Evolutionary conservation across 2,888 invertebrate species (phyloP), one percentile per base, ranked within the genome.

Genomic region (Pheosia tremula): DNA sequence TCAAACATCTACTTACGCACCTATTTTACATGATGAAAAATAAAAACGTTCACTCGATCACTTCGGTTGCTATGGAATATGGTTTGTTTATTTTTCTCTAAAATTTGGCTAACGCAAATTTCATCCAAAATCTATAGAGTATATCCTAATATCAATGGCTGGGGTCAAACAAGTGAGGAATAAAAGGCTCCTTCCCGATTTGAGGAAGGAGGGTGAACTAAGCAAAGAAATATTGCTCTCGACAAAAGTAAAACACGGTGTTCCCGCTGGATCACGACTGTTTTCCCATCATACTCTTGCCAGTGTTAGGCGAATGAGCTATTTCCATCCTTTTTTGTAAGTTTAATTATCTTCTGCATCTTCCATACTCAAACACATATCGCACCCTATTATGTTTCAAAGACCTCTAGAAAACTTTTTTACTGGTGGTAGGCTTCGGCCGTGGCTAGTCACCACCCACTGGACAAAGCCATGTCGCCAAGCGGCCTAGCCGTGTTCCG

Each of bases 271-370:
- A 57, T 92, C 94, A 38, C 87, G 95, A 56, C 89, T 95, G 39
- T 95, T 94, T 74, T 94, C 95, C 39, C 95, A 95, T 81, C 95
- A 95, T 67, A 95, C 95, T 8, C 81, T 95, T 67, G 94, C 94
- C 63, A 95, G 95, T 77, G 90, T 94, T 60, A 90, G 95, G 65
- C 93, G 86, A 78, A 68, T 91, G 61, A 85, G 85, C 61, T 94
- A 89, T 74, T 94, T 82, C 64, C 90, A 89, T 62, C 91, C 93
- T n/a, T 86, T 87, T 59, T 82, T 79, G 93, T 94, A 81, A 89
- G 92, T 87, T 60, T 47, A 47, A n/a, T 8, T 0, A 43, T 9
- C 9, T 43, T 39, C 5, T 6, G 8, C 43, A 2, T 43, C 43
- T 43, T 10, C 10, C 9, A 10, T 9, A 43, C 43, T 4, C 43